A percentile compares a stretch with the other conserved stretches of the same genome.
Conservation (phyloP, 92 coral and sea anemone species). For the Diadumene lineata region DNA sequence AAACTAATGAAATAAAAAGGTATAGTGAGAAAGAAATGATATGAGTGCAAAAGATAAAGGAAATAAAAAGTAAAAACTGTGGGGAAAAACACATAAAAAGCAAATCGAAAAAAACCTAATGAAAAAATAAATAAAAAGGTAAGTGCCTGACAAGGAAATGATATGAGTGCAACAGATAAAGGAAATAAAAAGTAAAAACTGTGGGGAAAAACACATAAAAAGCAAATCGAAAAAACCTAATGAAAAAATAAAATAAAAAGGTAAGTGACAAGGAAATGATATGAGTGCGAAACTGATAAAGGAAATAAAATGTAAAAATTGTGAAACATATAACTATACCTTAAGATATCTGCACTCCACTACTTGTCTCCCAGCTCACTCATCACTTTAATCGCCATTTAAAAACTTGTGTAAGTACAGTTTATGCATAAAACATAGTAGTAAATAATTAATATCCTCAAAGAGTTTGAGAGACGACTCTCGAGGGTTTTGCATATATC, state of each 20-base stretch:
- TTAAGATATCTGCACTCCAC: too few relatives aligned
- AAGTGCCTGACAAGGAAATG: neutral
- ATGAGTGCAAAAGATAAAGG: neutral
- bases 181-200: neutral
- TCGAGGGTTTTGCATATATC: conserved; percentile 2
- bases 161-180: neutral
- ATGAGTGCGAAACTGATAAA: neutral
- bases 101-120: neutral
- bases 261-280: neutral
- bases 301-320: neutral
- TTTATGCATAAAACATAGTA: neutral
- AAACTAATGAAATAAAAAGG: neutral
- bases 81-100: neutral
- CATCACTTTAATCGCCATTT: too few relatives aligned
- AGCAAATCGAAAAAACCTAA: neutral
- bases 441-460: neutral
- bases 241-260: neutral
- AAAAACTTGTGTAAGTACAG: neutral
- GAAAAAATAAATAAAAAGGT: neutral
- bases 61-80: too few relatives aligned
- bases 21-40: neutral
- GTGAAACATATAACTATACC: too few relatives aligned
- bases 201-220: neutral
- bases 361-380: too few relatives aligned
- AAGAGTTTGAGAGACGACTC: neutral